Evolutionary conservation across 2,113 vertebrate genomes (phyloP), one percentile per base, ranked within the genome.

Genomic region (Myiopsitta monachus): DNA sequence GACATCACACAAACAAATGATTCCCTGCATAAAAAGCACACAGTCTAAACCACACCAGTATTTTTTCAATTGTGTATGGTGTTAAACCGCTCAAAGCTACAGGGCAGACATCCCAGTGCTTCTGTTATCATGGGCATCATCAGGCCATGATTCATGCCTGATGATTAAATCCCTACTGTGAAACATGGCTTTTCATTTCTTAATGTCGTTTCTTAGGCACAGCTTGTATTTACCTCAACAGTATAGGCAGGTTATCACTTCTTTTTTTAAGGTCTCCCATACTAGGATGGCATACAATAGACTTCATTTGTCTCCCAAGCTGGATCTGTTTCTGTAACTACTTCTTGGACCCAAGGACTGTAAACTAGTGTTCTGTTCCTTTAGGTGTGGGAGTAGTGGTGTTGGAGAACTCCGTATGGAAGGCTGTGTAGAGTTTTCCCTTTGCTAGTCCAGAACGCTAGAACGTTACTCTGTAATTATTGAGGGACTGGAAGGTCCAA

Each of bases 181-280:
- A 79, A 79, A 63, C 22, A 64, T 19, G 17, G 7, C 14, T 7
- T 59, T 82, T 69, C 30, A 23, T 46, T 83, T 87, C 33, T 38
- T 46, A 47, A 17, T 38, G 8, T 52, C 27, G 17, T 43, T n/a
- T 66, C 26, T 64, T 47, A 51, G 33, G 16, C 33, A 72, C 19
- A 49, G 28, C 31, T 85, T 62, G 46, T 77, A 2, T 69, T 90
- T 78, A 83, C 23, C 54, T 38, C 59, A 59, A n/a, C 4, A n/a
- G 18, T n/a, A 52, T 0, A 2, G 23, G 4, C 14, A 47, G 33
- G 38, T 52, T 18, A n/a, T 43, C 23, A 54, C 2, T 14, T 14
- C 17, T 33, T 78, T 63, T 39, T 17, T 72, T 59, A 52, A 78
- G 30, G 19, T 43, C 9, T 94, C 26, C 26, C 14, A 26, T 63